Evolutionary conservation across 2,113 vertebrate species (phyloP).

Genomic region (Toxostoma redivivum): DNA sequence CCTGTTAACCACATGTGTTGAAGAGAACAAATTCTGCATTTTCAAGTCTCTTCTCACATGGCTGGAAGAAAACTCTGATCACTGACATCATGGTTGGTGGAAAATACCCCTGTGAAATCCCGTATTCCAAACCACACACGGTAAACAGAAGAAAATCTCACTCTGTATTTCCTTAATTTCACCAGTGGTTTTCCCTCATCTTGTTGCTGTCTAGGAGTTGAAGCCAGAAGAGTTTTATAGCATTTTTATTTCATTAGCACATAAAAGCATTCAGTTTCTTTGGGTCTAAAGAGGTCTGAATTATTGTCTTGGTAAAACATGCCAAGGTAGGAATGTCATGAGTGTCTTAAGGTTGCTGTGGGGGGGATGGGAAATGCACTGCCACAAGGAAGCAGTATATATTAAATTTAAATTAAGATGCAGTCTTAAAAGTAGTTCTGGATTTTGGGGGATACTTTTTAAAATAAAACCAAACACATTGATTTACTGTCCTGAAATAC

Average conservation of each 20-base stretch:
- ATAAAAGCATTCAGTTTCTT: not conserved
- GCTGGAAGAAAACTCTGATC: not conserved
- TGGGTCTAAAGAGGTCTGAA: not conserved
- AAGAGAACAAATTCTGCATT: not conserved
- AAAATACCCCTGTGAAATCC: not conserved
- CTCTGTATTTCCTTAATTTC: not conserved
- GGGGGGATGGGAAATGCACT: not conserved
- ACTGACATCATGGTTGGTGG: not conserved
- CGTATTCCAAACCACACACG: not conserved
- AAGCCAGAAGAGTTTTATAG: not conserved
- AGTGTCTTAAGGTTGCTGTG: not conserved
- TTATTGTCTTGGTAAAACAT: not conserved
- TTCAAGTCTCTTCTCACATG: not conserved
- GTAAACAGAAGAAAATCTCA: not conserved
- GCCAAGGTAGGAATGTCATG: not conserved
- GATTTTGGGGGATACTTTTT: not conserved
- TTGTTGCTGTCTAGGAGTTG: not conserved
- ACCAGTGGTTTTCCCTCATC: not conserved
- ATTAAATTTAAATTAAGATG: not conserved
- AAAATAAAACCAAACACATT: not conserved
- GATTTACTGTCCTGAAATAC: not conserved
- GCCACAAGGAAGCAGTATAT: not conserved
- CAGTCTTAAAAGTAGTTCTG: not conserved
- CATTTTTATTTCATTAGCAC: not conserved
- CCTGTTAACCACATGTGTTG: rapidly evolving